These are phyloP conservation scores for Tetrapedia diversipes DNA, from an alignment of 2,888 invertebrate genomes.

Conservation along the genomic window DNA sequence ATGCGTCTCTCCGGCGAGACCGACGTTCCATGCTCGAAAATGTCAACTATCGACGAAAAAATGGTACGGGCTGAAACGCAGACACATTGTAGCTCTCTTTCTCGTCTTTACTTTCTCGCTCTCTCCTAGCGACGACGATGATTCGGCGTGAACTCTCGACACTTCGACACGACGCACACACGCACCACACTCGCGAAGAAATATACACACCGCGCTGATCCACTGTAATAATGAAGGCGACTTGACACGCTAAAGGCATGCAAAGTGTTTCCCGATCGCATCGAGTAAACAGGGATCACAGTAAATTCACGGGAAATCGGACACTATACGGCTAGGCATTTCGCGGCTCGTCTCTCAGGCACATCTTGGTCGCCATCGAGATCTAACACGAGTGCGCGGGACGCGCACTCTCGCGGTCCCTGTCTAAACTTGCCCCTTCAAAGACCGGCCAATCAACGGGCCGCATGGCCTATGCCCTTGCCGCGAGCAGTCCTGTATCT, in stretches of 20 bases:
- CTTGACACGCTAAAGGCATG: constrained; percentile 46
- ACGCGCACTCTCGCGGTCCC: constrained; percentile 61
- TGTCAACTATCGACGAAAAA: constrained; percentile 65
- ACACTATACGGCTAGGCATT: constrained; percentile 48
- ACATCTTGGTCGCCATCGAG: constrained; percentile 72
- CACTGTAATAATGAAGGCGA: constrained; percentile 23
- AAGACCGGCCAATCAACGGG: constrained; percentile 74
- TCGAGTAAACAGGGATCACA: constrained; percentile 42
- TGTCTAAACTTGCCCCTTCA: constrained; percentile 61
- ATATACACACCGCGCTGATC: constrained; percentile 46
- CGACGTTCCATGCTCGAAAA: constrained; percentile 64
- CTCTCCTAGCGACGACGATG: constrained; percentile 54
- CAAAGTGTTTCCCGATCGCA: constrained; percentile 47
- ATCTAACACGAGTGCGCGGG: constrained; percentile 66
- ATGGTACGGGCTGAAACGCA: constrained; percentile 58
- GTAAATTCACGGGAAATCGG: constrained; percentile 32
- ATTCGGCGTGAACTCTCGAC: constrained; percentile 66
- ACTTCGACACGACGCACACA: constrained; percentile 62
- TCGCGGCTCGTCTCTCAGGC: constrained; percentile 61
- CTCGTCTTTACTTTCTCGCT: constrained; percentile 53
- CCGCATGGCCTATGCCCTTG: constrained; percentile 71
- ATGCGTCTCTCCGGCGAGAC: constrained; percentile 57
- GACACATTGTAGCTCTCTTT: constrained; percentile 60
- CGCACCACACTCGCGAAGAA: constrained; percentile 57
- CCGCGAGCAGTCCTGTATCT: constrained; percentile 59